Base-by-base conservation (phyloP, 1,140 invertebrate species). In the Zaprionus camerounensis region DNA sequence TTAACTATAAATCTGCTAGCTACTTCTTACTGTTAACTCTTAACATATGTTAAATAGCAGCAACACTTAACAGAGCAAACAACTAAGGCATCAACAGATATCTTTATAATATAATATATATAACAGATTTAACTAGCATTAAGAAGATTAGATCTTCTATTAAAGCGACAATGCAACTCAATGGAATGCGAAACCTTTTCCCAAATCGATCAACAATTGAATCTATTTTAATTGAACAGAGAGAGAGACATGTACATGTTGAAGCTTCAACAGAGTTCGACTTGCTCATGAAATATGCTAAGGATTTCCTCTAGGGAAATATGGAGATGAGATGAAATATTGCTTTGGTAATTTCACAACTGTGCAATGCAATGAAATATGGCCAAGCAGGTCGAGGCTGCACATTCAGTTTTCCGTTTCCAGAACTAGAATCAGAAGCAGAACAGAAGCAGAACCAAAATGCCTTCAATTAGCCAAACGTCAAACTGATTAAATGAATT, bases 401-500 rank as follows among this genome's bases (percentile, higher is more conserved):
- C 38, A 2, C 38, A 38, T 38, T 38, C 13, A 38, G 36, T 38
- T 36, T 36, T 36, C 36, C 36, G 36, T 36, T 38, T 38, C 36
- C 36, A 15, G 36, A n/a, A 6, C 15, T 0, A 44, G 15, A 46
- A 38, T 1, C 36, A 13, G 34, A 12, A 12, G 0, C 34, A 17
- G 41, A n/a, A 6, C 34, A 17, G 41, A n/a, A 6, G 5, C 15
- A 44, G 41, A 46, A 34, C 34, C 51, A 46, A 69, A 44, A 62
- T 62, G 65, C 55, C 70, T 84, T 81, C 82, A 81, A 84, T 84
- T 84, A 84, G 82, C 78, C 55, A 22, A 73, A 63, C 64, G 44
- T 38, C 34, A 58, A 78, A 56, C 80, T 82, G 79, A 81, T 81
- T 81, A 81, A 81, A 76, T 70, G 69, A 81, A 81, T 82, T 76